Base-by-base conservation (phyloP, 2,888 invertebrate genomes). In the Plebejus argus region DNA sequence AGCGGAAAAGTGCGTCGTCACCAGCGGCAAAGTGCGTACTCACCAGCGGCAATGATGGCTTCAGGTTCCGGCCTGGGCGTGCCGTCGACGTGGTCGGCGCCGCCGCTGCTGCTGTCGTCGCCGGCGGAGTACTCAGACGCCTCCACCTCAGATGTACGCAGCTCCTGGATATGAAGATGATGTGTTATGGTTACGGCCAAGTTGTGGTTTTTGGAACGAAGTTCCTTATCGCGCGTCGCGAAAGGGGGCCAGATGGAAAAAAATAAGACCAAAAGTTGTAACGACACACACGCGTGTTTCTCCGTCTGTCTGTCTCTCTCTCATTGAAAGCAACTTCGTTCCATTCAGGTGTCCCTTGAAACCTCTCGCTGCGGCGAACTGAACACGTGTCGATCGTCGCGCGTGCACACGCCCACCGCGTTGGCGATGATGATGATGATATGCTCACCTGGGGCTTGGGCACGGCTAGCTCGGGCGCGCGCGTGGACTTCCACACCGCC, bases 321-420 rank as follows among this genome's bases (percentile, higher is more conserved):
- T 35, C 35, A 35, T 35, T 7, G 35, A 7, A 35, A 35, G 35
- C 35, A 35, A 35, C 35, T 35, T 35, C 35, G 35, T 35, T 35
- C 7, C 7, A 35, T 35, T 6, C 6, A 6, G 35, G 35, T 35
- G 35, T 35, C 35, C 35, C 6, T 35, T 35, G 35, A 35, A 5
- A 35, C 6, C 35, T 35, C 35, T 28, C 28, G 28, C 28, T 28
- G 95, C 81, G 99, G 95, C 80, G 98, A 98, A 72, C 98, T 98
- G 92, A 99, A 99, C 76, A 98, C 97, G 86, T 98, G 97, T 76
- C 98, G 96, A 84, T 97, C 97, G 84, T 97, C 96, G 74, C 96
- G 95, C n/a, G 98, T 98, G 79, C 96, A 95, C 56, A 98, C 96
- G 45, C 98, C 98, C 78, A 99, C 97, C 18, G 99, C 99, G 91